Base-by-base conservation (phyloP, 2,888 invertebrate genomes). In the Geophilus truncorum region DNA sequence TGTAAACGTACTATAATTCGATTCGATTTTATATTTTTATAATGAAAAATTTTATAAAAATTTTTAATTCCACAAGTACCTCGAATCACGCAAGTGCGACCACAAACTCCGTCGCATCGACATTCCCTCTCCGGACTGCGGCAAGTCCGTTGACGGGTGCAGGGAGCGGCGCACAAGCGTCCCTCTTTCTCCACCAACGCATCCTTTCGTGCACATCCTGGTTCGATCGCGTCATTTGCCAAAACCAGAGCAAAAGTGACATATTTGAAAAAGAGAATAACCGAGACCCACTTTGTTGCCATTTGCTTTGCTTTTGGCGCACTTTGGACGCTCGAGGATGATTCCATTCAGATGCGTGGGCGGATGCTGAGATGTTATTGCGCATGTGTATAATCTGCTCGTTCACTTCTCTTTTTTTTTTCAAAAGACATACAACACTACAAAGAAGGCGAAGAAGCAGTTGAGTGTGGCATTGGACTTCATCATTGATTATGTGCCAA, bases 21-120 rank as follows among this genome's bases (percentile, higher is more conserved):
- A 40, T 40, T 12, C 12, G 9, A 40, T 4, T 40, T 12, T 4
- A 7, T 40, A 40, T 10, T n/a, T 40, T 40, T 34, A 34, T n/a
- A 32, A 32, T 32, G 4, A 32, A 32, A 32, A n/a, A n/a, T n/a
- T 32, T 32, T 32, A 32, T 6, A 4, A 4, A 32, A 4, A 32
- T 32, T 9, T 32, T 32, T 32, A 6, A 32, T 32, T 32, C 32
- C 4, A 32, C 32, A 9, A 9, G 30, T 45, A 79, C 79, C 79
- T 79, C 15, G 0, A 51, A 25, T 21, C 10, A 79, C 51, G 18
- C 79, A 79, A 2, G 51, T 51, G 28, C 40, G 51, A 25, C 79
- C 79, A 51, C 79, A 79, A 2, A 23, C 45, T 28, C 79, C 79
- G 51, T 79, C 79, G 32, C 79, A 79, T 18, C 23, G 28, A 45